These are phyloP conservation scores for Oxygymnocypris stewartii DNA, from an alignment of 2,113 vertebrate genomes.

Conservation along the genomic window DNA sequence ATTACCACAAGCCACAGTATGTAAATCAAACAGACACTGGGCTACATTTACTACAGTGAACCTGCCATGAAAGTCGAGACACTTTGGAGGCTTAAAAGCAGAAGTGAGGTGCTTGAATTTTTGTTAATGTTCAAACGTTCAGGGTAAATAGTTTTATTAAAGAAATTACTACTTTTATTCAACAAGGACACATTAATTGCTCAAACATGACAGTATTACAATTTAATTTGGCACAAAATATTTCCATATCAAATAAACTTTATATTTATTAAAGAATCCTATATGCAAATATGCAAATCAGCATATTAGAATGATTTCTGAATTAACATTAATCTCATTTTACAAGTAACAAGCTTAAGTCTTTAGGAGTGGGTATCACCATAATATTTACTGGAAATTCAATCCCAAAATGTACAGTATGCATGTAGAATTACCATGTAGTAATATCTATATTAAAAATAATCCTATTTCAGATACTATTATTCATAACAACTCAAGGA, in stretches of 20 bases:
- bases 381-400: too few relatives aligned
- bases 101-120: not conserved
- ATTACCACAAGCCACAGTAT: not conserved
- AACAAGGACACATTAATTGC: too few relatives aligned
- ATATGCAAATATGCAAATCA: too few relatives aligned
- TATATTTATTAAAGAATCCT: too few relatives aligned
- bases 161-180: too few relatives aligned
- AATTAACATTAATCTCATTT: not conserved
- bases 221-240: too few relatives aligned
- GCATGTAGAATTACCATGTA: not conserved
- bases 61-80: not conserved
- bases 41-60: not conserved
- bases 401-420: too few relatives aligned
- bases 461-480: not conserved
- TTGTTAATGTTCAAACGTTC: not conserved
- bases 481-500: not conserved
- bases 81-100: not conserved
- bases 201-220: too few relatives aligned
- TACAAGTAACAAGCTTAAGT: not conserved
- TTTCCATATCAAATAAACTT: not conserved
- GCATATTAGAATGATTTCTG: not conserved
- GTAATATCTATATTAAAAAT: not conserved
- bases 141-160: too few relatives aligned
- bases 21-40: not conserved
- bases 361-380: too few relatives aligned